Base-by-base conservation (phyloP, 2,113 vertebrate genomes). In the Microtus ochrogaster region DNA sequence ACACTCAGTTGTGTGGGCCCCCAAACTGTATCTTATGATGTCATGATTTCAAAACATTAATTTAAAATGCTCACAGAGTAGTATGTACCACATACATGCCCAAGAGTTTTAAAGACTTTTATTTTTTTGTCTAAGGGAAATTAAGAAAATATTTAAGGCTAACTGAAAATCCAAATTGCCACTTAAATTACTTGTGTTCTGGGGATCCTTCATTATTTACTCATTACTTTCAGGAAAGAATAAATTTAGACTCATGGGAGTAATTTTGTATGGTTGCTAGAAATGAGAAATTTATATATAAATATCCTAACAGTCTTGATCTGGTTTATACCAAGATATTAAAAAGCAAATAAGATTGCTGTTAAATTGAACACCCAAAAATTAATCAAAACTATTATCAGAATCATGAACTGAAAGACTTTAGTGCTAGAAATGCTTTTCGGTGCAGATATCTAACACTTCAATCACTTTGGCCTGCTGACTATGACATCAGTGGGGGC, bases 111-210 rank as follows among this genome's bases (percentile, higher is more conserved):
- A 4, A 6, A 72, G 2, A 14, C 58, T 87, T 95, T 17, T 68
- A 83, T 74, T 87, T 95, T 95, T 86, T 68, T 55, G 2, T 16
- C 65, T 33, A 72, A 72, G 3, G 9, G 11, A 78, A 79, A 12
- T 24, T 81, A 21, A 44, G 33, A 94, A 83, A 87, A 61, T 19
- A 96, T 47, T 94, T 94, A 61, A 92, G 41, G 14, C 7, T 78
- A 68, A 9, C 63, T 39, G 12, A 58, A 92, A 30, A 47, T n/a
- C 11, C 7, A 58, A 61, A 78, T 36, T 74, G 1, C 3, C 22
- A 21, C 17, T 86, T 88, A 22, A 65, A n/a, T 94, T 74, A 55
- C n/a, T 1, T 36, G 74, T 85, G 16, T 41, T 81, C 11, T 73
- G 14, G 0, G 94, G 33, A 88, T 85, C 19, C 5, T 36, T 70